A percentile compares a stretch with the other conserved stretches of the same genome.
Conservation (phyloP, 2,797 vertebrate species). For the Molossus molossus region DNA sequence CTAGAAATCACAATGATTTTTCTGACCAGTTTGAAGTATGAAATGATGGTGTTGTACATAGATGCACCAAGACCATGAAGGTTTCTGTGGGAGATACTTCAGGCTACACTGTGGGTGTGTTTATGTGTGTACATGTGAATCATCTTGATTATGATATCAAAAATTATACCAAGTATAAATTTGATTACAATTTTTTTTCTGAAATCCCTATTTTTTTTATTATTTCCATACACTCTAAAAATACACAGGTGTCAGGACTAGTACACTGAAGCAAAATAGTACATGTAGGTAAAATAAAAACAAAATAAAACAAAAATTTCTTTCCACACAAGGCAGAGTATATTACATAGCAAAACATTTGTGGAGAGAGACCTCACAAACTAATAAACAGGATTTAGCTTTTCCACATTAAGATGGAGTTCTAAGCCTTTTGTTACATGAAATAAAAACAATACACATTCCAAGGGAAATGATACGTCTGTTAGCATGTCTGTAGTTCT, state of each 20-base stretch:
- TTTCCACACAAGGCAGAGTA: slow-evolving; percentile 94
- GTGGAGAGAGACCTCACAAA: slow-evolving; percentile 94
- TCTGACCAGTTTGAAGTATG: slow-evolving; percentile 99
- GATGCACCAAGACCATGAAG: slow-evolving; percentile 97
- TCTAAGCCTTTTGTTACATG: slow-evolving; percentile 94
- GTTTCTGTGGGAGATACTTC: slow-evolving; percentile 93
- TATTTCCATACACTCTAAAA: slow-evolving; percentile 99
- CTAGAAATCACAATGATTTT: slow-evolving; percentile 99
- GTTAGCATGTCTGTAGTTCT: slow-evolving; percentile 99
- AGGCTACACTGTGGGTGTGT: slow-evolving; percentile 93
- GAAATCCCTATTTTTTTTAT: slow-evolving; percentile 94
- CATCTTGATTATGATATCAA: slow-evolving; percentile 97
- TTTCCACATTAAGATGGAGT: slow-evolving; percentile 95
- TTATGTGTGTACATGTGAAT: slow-evolving; percentile 86
- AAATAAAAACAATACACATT: slow-evolving; percentile 99
- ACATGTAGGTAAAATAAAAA: slow-evolving; percentile 96
- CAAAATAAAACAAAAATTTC: slow-evolving; percentile 85
- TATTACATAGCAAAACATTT: slow-evolving; percentile 97
- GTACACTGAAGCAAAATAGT: slow-evolving; percentile 98
- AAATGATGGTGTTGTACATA: slow-evolving; percentile 98
- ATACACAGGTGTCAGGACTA: slow-evolving; percentile 98
- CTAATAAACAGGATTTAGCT: slow-evolving; percentile 95
- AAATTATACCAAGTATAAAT: slow-evolving; percentile 99
- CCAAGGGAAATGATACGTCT: slow-evolving; percentile 99
- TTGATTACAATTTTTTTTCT: slow-evolving; percentile 97